A percentile compares a stretch with the other conserved stretches of the same genome.
phyloP scores from a whole-genome alignment of 2,113 vertebrate genomes.

The Oreochromis niloticus region DNA sequence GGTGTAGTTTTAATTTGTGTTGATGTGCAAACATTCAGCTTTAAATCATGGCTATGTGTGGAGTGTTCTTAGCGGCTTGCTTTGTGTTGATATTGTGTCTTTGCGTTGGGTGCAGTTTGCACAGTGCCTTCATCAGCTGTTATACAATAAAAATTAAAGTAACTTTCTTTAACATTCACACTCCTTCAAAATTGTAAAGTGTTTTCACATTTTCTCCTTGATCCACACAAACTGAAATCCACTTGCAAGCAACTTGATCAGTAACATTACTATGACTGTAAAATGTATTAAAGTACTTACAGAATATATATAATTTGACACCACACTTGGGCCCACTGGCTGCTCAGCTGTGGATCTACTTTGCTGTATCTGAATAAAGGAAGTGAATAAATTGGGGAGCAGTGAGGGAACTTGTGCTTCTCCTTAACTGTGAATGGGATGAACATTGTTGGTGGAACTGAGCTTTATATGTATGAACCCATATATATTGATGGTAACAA shows the following conservation, averaged over 20 bases:
- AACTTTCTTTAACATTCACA: background rate
- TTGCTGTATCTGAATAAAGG: background rate
- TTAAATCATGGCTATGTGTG: rapidly evolving
- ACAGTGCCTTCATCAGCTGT: rapidly evolving
- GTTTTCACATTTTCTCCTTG: background rate
- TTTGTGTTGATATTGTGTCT: background rate
- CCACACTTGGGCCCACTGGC: background rate
- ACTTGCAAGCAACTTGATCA: background rate
- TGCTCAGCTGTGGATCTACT: background rate
- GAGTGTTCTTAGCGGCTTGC: background rate
- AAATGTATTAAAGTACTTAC: background rate
- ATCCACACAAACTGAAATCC: background rate
- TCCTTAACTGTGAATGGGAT: background rate
- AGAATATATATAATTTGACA: background rate
- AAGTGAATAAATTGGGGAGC: background rate
- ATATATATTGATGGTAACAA: background rate
- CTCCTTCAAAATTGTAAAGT: background rate
- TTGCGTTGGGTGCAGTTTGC: background rate
- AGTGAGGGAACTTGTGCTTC: background rate
- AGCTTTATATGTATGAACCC: background rate
- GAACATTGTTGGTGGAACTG: too few relatives aligned
- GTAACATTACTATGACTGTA: background rate
- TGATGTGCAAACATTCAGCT: background rate
- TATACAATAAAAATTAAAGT: background rate
- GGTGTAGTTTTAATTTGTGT: background rate